Evolutionary conservation across 2,888 invertebrate genomes (phyloP), one percentile per base, ranked within the genome.

Genomic region (Dicyrtoma fusca): DNA sequence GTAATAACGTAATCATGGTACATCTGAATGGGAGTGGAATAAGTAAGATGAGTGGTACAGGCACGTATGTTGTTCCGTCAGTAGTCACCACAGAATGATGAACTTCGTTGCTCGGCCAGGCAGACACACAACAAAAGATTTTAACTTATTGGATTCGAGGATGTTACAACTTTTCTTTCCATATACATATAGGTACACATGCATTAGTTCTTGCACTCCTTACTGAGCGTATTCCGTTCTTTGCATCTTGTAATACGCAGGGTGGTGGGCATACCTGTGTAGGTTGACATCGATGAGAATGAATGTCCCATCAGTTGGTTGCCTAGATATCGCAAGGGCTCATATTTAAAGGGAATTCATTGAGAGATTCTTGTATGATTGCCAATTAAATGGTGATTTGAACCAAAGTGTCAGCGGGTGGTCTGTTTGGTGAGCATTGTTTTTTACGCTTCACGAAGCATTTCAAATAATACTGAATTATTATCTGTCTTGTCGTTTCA

Each of bases 381-480:
- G 71, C 53, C 71, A 71, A 71, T 71, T 71, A 71, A 71, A 25
- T 47, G 57, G 59, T 64, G 71, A 71, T 71, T 71, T 57, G 42
- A 71, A 55, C 55, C 66, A 66, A 66, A 55, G 19, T 66, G 42
- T 23, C 62, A 47, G 44, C 51, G 45, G 65, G 59, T 13, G 64
- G 55, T 64, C 71, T 55, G 55, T 44, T 57, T 57, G 11, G 17
- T 45, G 47, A 10, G 55, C 59, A 64, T 65, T 71, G 65, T 71
- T 65, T 71, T 53, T 70, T 71, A 57, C 55, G 63, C 64, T 63
- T 64, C 23, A 70, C 51, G 25, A 70, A 49, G 17, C 62, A 44
- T 62, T 70, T 61, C 21, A 61, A 51, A 62, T 61, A 34, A 45
- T 62, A 53, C 10, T 53, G 53, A 53, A 53, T 34, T 34, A 53